These are phyloP conservation scores for Pseudochaenichthys georgianus DNA, from an alignment of 2,797 vertebrate species.

Conservation along the genomic window DNA sequence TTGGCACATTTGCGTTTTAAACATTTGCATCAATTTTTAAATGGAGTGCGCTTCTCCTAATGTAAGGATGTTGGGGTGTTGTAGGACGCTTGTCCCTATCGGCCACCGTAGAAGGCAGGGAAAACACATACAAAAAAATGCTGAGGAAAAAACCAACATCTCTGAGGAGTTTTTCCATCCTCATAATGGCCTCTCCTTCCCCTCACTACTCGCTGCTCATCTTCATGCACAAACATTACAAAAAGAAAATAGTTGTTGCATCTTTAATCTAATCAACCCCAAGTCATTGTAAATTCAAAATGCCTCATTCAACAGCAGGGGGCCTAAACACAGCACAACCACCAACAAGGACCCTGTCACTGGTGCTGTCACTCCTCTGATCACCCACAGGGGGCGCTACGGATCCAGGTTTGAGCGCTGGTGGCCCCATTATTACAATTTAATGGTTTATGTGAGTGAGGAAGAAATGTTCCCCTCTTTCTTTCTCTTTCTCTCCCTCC, in stretches of 20 bases:
- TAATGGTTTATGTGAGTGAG: constrained; percentile 80
- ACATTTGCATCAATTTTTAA: too few relatives aligned
- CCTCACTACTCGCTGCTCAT: not conserved
- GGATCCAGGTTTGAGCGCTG: constrained; percentile 70
- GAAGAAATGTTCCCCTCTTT: constrained; percentile 72
- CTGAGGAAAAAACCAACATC: not conserved
- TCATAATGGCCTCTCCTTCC: not conserved
- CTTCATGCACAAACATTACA: not conserved
- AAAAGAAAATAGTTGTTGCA: constrained; percentile 7
- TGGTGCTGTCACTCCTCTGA: constrained; percentile 28
- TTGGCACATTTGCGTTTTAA: too few relatives aligned
- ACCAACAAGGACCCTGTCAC: not conserved
- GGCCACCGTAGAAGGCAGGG: too few relatives aligned
- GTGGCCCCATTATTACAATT: constrained; percentile 81
- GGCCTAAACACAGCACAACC: constrained; percentile 26
- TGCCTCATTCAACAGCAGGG: constrained; percentile 30
- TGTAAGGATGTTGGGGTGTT: too few relatives aligned
- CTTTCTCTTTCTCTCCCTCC: constrained; percentile 55
- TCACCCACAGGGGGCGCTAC: constrained; percentile 82
- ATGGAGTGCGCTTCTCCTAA: too few relatives aligned
- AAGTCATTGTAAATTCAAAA: constrained; percentile 16
- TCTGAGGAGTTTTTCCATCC: not conserved
- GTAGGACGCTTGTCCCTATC: too few relatives aligned
- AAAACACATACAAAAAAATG: not conserved
- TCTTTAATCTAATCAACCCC: constrained; percentile 18